phyloP scores from a whole-genome alignment of 2,888 invertebrate genomes.

The Metellina segmentata region DNA sequence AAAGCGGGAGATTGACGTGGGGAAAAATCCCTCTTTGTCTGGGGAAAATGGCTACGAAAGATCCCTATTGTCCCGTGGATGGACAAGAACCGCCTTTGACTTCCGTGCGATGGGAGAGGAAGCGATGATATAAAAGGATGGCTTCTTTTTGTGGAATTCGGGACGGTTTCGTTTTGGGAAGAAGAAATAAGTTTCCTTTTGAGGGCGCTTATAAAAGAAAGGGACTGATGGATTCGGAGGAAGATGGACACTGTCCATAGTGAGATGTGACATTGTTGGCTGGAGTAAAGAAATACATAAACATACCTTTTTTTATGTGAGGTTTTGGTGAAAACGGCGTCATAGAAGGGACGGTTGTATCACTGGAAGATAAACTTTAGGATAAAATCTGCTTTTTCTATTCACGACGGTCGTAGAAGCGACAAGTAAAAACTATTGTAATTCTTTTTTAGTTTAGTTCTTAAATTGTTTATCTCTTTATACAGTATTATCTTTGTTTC shows the following conservation, averaged over 20 bases:
- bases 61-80: constrained; percentile 17
- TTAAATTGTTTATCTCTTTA: background rate
- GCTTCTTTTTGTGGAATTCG: background rate
- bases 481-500: no score
- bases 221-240: background rate
- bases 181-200: background rate
- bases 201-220: background rate
- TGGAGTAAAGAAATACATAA: background rate
- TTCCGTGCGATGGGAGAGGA: background rate
- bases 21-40: constrained; percentile 23
- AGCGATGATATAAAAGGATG: background rate
- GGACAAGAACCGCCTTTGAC: background rate
- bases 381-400: background rate
- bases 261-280: background rate
- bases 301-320: background rate
- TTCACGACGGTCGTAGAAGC: background rate
- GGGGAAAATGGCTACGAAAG: constrained; percentile 12
- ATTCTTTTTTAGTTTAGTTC: background rate
- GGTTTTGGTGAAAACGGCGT: constrained; percentile 13
- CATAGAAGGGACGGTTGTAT: no score
- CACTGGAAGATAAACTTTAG: background rate
- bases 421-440: background rate
- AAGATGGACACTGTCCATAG: background rate
- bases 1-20: constrained; percentile 13
- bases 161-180: background rate